phyloP scores from a whole-genome alignment of 2,113 vertebrate species.

The Pygoscelis adeliae region DNA sequence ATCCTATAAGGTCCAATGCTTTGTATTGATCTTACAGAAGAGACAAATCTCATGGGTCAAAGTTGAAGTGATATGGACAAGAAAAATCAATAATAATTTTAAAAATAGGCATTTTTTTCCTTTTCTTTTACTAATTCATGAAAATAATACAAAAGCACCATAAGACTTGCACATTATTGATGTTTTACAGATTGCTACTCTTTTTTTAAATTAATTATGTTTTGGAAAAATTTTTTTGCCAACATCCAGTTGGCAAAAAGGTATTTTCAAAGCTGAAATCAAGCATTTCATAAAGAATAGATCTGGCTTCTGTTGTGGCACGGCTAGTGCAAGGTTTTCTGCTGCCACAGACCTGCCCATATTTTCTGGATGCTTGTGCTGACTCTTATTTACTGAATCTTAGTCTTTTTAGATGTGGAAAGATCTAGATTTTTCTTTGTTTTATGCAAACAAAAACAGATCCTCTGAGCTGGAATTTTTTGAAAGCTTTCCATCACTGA shows the following conservation, averaged over 20 bases:
- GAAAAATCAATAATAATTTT: conserved; percentile 68
- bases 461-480: neutral
- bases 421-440: neutral
- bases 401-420: neutral
- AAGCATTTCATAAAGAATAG: neutral
- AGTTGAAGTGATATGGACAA: conserved; percentile 57
- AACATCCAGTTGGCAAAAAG: neutral
- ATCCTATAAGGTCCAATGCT: conserved; percentile 55
- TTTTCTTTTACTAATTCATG: conserved; percentile 53
- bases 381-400: neutral
- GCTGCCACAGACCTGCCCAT: neutral
- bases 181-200: neutral
- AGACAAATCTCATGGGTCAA: conserved; percentile 64
- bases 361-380: neutral
- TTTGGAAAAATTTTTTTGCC: neutral
- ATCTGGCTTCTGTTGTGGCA: neutral
- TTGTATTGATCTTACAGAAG: conserved; percentile 60
- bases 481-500: neutral
- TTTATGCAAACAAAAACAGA: neutral
- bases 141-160: neutral
- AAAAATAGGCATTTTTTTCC: conserved; percentile 31
- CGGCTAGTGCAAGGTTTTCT: neutral
- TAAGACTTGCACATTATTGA: neutral
- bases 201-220: neutral
- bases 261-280: neutral